Percentiles rank a stretch among this genome's conserved stretches.
Conservation (phyloP, 2,888 invertebrate genomes). For the Coleophora deauratella region DNA sequence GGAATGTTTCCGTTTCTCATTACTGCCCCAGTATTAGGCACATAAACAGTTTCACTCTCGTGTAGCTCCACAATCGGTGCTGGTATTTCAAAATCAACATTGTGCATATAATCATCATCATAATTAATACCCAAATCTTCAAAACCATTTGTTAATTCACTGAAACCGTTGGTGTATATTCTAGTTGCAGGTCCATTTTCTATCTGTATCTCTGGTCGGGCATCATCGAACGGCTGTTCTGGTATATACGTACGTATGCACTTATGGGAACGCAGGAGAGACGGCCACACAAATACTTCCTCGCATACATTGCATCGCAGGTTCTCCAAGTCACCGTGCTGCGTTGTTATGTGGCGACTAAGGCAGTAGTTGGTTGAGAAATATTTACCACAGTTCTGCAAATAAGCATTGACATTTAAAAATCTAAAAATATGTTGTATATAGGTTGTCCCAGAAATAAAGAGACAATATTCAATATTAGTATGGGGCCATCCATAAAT, state of each 20-base stretch:
- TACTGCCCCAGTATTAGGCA: neutral
- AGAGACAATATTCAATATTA: no score
- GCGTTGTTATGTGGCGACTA: conserved; percentile 39
- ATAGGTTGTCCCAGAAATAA: no score
- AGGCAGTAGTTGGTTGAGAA: conserved; percentile 40
- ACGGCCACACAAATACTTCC: conserved; percentile 52
- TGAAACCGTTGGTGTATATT: no score
- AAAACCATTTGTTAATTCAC: conserved; percentile 25
- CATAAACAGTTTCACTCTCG: conserved; percentile 24
- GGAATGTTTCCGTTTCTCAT: no score
- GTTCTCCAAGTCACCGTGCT: conserved; percentile 31
- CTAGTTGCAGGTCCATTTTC: conserved; percentile 26
- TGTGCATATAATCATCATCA: conserved; percentile 38
- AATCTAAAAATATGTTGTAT: no score
- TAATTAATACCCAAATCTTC: conserved; percentile 32
- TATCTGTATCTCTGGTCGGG: conserved; percentile 45
- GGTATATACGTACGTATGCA: conserved; percentile 41
- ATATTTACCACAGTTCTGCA: conserved; percentile 50
- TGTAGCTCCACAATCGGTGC: conserved; percentile 45
- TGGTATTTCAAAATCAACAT: conserved; percentile 53
- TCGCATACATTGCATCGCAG: conserved; percentile 46
- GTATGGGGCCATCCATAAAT: no score
- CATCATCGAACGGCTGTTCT: conserved; percentile 48
- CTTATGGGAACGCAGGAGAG: conserved; percentile 38
- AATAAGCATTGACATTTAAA: no score